Evolutionary conservation across 2,113 vertebrate genomes (phyloP), one percentile per base, ranked within the genome.

Genomic region (Phoxinus phoxinus): DNA sequence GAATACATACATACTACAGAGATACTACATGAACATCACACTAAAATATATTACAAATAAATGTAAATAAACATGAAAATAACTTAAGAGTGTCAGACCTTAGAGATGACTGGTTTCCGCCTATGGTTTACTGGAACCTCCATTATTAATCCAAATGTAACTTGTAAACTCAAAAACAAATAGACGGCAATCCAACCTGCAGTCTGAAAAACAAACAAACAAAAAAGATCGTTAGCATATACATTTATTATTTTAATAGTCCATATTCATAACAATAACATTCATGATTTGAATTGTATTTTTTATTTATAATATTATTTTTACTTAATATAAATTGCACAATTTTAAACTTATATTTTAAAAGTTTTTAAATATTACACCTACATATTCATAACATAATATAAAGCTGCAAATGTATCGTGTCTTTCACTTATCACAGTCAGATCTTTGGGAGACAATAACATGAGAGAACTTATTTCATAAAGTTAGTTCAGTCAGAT

Each of bases 71-170:
- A 27, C 37, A 61, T 30, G n/a, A 80, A n/a, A n/a, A 11, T 10
- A 2, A 59, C 17, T 61, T n/a, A 37, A 48, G 30, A 41, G n/a
- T 10, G 10, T 51, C 51, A n/a, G 10, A 88, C 85, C 82, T 13
- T 71, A 67, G 37, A 84, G 32, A 77, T 46, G 37, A 32, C 6
- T 6, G 51, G 44, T 11, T 51, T 51, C 48, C 23, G 78, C 82
- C 61, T 46, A n/a, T 37, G 44, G 1, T 27, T 48, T 67, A 27
- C 23, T 37, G 79, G 10, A 21, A 30, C 32, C 11, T 35, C 79
- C 78, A 44, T 76, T 74, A 4, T 88, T 74, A 80, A 79, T 81
- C 71, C 83, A 80, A 71, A 30, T 48, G 37, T 8, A 17, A 23
- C 6, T 12, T 37, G 53, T n/a, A 32, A 27, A 21, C 27, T 74